These are phyloP conservation scores for Cataglyphis altisquamis DNA, from an alignment of 2,888 invertebrate genomes.

Conservation along the genomic window DNA sequence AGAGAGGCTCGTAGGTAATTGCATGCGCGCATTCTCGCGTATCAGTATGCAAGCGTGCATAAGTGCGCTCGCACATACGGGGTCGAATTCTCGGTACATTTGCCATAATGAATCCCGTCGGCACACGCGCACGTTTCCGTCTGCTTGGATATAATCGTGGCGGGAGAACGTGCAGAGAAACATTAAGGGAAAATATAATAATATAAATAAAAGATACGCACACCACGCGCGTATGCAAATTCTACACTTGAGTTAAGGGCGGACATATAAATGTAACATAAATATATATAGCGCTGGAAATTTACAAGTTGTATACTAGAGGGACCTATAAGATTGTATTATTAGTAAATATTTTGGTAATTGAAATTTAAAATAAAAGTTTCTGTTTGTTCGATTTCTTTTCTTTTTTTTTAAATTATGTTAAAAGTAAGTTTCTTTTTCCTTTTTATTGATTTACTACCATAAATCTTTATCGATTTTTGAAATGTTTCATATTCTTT, in stretches of 20 bases:
- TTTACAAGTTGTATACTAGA: background rate
- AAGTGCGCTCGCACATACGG: conserved; percentile 27
- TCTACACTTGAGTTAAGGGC: background rate
- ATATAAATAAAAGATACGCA: conserved; percentile 30
- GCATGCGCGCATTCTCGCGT: conserved; percentile 59
- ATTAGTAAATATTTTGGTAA: conserved; percentile 1
- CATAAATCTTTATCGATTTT: background rate
- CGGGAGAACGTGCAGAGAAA: conserved; percentile 6
- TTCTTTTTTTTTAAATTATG: background rate
- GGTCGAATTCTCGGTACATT: conserved; percentile 52
- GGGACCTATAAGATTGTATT: conserved; percentile 2
- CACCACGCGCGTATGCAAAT: background rate
- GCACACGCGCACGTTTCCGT: conserved; percentile 33
- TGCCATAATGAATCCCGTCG: conserved; percentile 57
- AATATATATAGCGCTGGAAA: conserved; percentile 22
- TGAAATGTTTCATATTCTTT: background rate
- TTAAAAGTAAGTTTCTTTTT: background rate
- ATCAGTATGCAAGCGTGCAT: conserved; percentile 38
- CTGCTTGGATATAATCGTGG: background rate
- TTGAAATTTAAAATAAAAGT: conserved; percentile 7
- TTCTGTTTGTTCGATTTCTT: background rate
- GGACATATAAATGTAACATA: background rate
- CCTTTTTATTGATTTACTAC: background rate
- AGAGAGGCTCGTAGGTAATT: conserved; percentile 63
- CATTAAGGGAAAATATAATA: conserved; percentile 7